Evolutionary conservation across 2,888 invertebrate genomes (phyloP).

Genomic region (Eustalomyia histrio): DNA sequence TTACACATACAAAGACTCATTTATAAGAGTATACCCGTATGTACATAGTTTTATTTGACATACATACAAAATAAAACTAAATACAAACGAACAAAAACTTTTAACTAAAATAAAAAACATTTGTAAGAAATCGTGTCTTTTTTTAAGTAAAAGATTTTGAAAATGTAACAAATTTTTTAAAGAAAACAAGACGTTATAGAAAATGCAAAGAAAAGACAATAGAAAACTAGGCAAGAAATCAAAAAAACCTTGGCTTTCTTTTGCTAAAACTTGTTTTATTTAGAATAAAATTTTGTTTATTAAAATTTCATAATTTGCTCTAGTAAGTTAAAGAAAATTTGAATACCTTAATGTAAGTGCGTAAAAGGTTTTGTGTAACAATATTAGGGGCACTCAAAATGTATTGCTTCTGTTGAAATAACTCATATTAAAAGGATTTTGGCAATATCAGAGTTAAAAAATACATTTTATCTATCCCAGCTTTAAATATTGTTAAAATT

Average conservation of each 20-base stretch:
- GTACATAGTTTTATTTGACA: background rate
- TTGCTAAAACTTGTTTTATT: background rate
- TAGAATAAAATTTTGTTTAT: too few species aligned
- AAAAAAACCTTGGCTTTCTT: conserved; percentile 33
- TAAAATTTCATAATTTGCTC: too few species aligned
- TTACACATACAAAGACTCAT: background rate
- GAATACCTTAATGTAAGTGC: too few species aligned
- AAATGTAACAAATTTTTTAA: background rate
- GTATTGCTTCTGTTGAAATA: too few species aligned
- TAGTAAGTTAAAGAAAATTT: too few species aligned
- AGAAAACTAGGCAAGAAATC: conserved; percentile 5
- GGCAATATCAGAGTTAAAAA: too few species aligned
- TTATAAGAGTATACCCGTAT: background rate
- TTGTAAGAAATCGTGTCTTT: background rate
- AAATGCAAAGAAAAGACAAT: conserved; percentile 30
- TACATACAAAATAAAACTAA: background rate
- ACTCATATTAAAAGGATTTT: too few species aligned
- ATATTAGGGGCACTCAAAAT: too few species aligned
- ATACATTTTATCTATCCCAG: too few species aligned
- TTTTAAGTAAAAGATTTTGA: background rate
- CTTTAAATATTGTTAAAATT: too few species aligned
- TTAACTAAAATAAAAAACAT: background rate
- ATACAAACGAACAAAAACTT: background rate
- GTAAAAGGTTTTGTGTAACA: too few species aligned
- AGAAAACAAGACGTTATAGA: background rate